Percentiles rank a stretch among this genome's conserved stretches.
Conservation (phyloP, 2,888 invertebrate genomes). For the Tipula confusa region DNA sequence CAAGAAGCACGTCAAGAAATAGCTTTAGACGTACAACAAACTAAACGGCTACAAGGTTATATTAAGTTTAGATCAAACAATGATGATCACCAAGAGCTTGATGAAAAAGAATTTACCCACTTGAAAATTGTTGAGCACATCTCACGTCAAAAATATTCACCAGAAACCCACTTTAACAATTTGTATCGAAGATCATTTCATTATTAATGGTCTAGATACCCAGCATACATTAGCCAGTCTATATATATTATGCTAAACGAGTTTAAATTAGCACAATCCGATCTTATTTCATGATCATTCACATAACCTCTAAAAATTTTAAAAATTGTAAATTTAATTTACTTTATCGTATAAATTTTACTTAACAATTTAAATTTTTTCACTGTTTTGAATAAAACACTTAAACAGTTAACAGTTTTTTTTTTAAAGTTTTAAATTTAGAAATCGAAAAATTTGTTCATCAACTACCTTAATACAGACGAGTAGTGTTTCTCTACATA, state of each 20-base stretch:
- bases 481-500: neutral
- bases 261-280: neutral
- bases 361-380: constrained; percentile 8
- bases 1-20: too few relatives aligned
- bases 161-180: too few relatives aligned
- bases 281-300: constrained; percentile 3
- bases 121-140: too few relatives aligned
- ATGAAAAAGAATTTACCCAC: too few relatives aligned
- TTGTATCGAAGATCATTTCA: neutral
- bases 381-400: neutral
- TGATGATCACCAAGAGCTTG: too few relatives aligned
- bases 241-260: neutral
- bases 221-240: neutral
- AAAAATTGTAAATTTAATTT: neutral
- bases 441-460: neutral
- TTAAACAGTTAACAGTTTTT: neutral
- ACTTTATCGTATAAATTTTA: neutral
- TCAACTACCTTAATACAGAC: neutral
- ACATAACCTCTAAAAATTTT: constrained; percentile 8
- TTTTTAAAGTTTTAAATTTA: neutral
- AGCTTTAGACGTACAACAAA: too few relatives aligned
- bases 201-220: neutral
- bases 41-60: too few relatives aligned
- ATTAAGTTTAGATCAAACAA: too few relatives aligned
- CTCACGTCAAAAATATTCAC: too few relatives aligned